phyloP scores from a whole-genome alignment of 2,113 vertebrate species.

The Pungitius pungitius region DNA sequence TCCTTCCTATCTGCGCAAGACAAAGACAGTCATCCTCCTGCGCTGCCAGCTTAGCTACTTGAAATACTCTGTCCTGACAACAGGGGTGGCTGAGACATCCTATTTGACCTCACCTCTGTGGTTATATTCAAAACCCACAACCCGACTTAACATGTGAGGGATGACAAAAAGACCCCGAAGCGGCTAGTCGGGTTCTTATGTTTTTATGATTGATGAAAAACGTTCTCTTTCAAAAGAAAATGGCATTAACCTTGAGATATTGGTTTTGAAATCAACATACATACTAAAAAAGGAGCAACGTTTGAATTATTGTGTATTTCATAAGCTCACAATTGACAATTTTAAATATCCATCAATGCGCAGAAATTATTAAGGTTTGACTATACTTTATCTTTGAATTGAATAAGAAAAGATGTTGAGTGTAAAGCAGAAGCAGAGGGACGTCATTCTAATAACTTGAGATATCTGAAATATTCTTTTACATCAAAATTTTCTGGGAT shows the following conservation, averaged over 20 bases:
- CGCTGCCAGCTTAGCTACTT: conserved; percentile 46
- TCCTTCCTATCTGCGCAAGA: conserved; percentile 46
- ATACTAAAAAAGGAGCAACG: neutral
- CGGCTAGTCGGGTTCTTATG: conserved; percentile 6
- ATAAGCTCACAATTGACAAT: neutral
- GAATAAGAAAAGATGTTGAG: no score
- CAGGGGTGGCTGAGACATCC: conserved; percentile 30
- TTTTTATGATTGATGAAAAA: conserved; percentile 1
- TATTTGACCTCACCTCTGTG: conserved; percentile 15
- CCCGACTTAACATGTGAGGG: neutral
- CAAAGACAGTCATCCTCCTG: conserved; percentile 53
- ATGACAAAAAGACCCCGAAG: neutral
- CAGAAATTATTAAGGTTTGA: neutral
- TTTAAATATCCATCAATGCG: conserved; percentile 2
- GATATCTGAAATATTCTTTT: conserved; percentile 20
- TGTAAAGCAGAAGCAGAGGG: neutral
- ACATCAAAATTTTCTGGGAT: conserved; percentile 8
- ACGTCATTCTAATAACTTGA: conserved; percentile 13
- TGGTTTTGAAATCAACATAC: neutral
- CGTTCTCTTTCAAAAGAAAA: conserved; percentile 19
- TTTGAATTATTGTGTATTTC: neutral
- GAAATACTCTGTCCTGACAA: conserved; percentile 49
- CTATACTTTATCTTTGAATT: no score
- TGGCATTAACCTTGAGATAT: conserved; percentile 1
- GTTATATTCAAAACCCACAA: conserved; percentile 20